Percentiles rank a stretch among this genome's conserved stretches.
Evolutionary conservation across 1,140 invertebrate genomes (phyloP).

Genomic region (Panonychus citri): DNA sequence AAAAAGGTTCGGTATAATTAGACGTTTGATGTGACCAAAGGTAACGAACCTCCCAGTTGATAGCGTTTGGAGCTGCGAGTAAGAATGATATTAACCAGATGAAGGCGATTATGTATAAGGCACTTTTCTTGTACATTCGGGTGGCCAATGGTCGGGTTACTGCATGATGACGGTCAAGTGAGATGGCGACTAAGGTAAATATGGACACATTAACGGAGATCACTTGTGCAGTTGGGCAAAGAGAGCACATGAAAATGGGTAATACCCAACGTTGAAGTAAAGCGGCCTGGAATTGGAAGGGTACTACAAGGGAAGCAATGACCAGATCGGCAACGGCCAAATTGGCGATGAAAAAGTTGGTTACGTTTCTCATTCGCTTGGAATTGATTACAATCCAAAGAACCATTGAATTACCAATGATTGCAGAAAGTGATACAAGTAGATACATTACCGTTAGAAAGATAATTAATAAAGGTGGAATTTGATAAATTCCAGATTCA

Average conservation of each 20-base stretch:
- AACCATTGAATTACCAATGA: conserved; percentile 67
- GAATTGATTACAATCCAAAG: conserved; percentile 62
- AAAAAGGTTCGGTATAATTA: conserved; percentile 29
- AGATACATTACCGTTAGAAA: conserved; percentile 40
- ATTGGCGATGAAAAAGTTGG: conserved; percentile 79
- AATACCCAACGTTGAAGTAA: conserved; percentile 59
- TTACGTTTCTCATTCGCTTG: conserved; percentile 60
- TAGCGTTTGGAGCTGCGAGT: background rate
- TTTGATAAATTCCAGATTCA: background rate
- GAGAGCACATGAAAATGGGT: conserved; percentile 42
- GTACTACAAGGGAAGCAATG: conserved; percentile 59
- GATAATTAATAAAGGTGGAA: background rate
- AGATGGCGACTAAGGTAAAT: conserved; percentile 59
- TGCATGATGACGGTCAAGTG: conserved; percentile 56
- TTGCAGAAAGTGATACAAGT: conserved; percentile 45
- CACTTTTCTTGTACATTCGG: conserved; percentile 1
- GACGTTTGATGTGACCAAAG: background rate
- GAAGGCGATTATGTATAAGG: conserved; percentile 2
- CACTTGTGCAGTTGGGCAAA: conserved; percentile 52
- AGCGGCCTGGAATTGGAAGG: conserved; percentile 47
- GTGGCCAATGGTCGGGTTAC: conserved; percentile 53
- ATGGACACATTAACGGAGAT: conserved; percentile 59
- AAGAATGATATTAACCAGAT: conserved; percentile 7
- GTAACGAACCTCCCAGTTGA: conserved; percentile 2
- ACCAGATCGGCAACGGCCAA: conserved; percentile 69